Evolutionary conservation across 2,888 invertebrate species (phyloP), one percentile per base, ranked within the genome.

Genomic region (Stegana nigrithorax): DNA sequence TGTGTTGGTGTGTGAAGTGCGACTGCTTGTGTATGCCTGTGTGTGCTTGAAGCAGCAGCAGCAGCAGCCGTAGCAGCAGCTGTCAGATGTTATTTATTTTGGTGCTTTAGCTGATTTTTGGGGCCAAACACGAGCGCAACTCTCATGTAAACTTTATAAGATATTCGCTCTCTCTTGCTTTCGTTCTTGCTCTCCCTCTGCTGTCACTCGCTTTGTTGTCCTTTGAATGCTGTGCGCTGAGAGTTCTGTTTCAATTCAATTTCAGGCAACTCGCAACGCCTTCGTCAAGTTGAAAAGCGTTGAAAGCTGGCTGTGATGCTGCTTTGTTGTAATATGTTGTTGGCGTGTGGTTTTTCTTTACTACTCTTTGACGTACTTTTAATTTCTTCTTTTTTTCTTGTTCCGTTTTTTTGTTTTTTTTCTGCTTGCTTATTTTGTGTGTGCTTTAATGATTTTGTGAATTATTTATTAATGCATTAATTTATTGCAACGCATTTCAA

Each of bases 81-180:
- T 80, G 79, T 80, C 76, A 78, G 73, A 74, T 71, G 68, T 76
- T 75, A 75, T 76, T 76, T 76, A 74, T 73, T 75, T 80, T 81
- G 78, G 69, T 73, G 67, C 62, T 70, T 67, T 66, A 67, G 69
- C 10, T 47, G 50, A 19, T 53, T 25, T 53, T 51, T 51, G 10
- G 26, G 26, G 27, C 29, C 51, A 51, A 51, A 26, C 14, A 51
- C 14, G 8, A 51, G 26, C 14, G 10, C 51, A 51, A 51, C 51
- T 51, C 51, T 51, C 51, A 51, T 27, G 17, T 27, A 51, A 51
- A 29, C 8, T 51, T 29, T 29, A 26, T 51, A 17, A 39, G 39
- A 39, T n/a, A n/a, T 44, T 44, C 44, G 12, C 44, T 44, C 17
- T 44, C 42, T 42, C 42, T 6, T 14, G 2, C 42, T 42, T 14